These are phyloP conservation scores for Desmophyllum pertusum DNA, from an alignment of 92 coral and sea anemone species.

Conservation along the genomic window DNA sequence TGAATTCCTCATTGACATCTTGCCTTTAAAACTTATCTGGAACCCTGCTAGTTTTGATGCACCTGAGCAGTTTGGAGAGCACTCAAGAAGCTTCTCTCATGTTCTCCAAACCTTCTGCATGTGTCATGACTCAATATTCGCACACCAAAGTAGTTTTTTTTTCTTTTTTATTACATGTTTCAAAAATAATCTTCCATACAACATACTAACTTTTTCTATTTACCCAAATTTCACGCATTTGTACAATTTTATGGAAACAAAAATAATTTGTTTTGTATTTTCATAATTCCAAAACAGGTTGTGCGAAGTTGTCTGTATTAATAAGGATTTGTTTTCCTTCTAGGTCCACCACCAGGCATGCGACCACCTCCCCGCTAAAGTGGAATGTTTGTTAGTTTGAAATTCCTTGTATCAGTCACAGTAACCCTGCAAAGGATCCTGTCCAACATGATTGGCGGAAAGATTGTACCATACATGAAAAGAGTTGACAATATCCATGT, in stretches of 20 bases:
- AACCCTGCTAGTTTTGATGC: no score
- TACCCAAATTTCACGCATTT: neutral
- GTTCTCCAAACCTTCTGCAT: no score
- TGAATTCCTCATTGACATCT: no score
- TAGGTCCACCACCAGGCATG: conserved; percentile 85
- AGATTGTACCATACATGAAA: neutral
- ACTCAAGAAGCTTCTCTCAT: neutral
- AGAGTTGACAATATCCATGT: neutral
- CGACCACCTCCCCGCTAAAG: conserved; percentile 69
- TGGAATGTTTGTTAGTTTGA: neutral
- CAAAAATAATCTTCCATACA: no score
- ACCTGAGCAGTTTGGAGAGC: no score
- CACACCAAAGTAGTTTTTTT: no score
- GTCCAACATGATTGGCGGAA: neutral
- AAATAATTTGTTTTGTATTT: neutral
- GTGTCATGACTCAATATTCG: no score
- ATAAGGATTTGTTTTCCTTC: neutral
- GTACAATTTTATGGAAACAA: neutral
- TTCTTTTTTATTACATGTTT: no score
- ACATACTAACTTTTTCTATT: neutral
- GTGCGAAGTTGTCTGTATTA: neutral
- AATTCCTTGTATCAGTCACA: neutral
- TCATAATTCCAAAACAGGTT: neutral
- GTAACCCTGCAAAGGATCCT: neutral
- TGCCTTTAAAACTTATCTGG: no score